Conservation (phyloP, 2,888 invertebrate genomes). For the Suillia variegata region DNA sequence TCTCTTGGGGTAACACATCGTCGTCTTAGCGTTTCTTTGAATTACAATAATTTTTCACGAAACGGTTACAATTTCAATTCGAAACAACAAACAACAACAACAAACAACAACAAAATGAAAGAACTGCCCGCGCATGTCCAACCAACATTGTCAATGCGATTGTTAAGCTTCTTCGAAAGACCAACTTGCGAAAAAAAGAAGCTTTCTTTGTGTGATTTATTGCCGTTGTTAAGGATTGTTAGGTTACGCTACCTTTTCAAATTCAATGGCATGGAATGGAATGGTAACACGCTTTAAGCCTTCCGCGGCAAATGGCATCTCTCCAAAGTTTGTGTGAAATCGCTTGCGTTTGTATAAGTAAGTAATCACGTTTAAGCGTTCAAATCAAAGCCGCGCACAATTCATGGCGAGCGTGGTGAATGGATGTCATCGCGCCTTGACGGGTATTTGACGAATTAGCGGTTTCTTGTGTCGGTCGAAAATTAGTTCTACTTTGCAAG, state of each 20-base stretch:
- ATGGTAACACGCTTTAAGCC: neutral
- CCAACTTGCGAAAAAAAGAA: slow-evolving; percentile 17
- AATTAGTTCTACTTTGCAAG: slow-evolving; percentile 11
- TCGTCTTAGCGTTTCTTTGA: slow-evolving; percentile 27
- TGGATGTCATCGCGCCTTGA: slow-evolving; percentile 29
- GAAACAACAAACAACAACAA: too few species aligned
- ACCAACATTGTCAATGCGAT: slow-evolving; percentile 8
- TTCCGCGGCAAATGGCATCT: neutral
- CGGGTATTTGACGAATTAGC: slow-evolving; percentile 32
- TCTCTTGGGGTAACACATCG: too few species aligned
- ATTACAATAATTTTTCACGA: slow-evolving; percentile 36
- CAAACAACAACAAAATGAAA: too few species aligned
- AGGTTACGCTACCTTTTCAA: slow-evolving; percentile 11
- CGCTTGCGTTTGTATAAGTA: too few species aligned
- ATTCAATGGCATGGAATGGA: too few species aligned
- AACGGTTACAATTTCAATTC: slow-evolving; percentile 27
- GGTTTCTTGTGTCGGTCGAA: slow-evolving; percentile 14
- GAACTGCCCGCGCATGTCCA: slow-evolving; percentile 9
- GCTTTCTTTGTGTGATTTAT: slow-evolving; percentile 28
- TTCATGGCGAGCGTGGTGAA: slow-evolving; percentile 32
- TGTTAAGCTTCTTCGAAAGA: slow-evolving; percentile 1
- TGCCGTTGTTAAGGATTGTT: slow-evolving; percentile 7
- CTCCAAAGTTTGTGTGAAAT: neutral
- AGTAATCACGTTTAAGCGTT: slow-evolving; percentile 38
- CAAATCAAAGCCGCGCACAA: slow-evolving; percentile 29